phyloP scores from a whole-genome alignment of 2,113 vertebrate genomes.

The Cairina moschata region DNA sequence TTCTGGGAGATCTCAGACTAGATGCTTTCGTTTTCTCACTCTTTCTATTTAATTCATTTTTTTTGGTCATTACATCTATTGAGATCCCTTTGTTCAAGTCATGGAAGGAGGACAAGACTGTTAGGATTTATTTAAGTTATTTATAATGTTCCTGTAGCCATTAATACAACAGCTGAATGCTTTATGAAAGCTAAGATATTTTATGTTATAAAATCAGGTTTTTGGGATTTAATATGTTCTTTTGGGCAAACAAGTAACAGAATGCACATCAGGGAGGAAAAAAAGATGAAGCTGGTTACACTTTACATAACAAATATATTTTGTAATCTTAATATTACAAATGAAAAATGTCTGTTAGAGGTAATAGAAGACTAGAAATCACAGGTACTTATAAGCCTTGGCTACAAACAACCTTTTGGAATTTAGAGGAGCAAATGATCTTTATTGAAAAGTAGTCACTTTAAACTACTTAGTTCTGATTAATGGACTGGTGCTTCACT shows the following conservation, averaged over 20 bases:
- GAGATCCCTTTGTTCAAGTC: background rate
- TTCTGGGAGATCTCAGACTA: background rate
- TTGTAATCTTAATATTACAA: background rate
- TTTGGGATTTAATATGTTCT: background rate
- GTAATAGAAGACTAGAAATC: background rate
- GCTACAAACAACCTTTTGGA: background rate
- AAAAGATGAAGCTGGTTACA: background rate
- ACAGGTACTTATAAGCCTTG: background rate
- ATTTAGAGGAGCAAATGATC: background rate
- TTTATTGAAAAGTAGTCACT: background rate
- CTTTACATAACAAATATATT: background rate
- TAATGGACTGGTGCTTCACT: background rate
- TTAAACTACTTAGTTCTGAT: background rate
- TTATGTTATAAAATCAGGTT: background rate
- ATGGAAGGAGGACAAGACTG: background rate
- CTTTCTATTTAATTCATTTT: conserved; percentile 33
- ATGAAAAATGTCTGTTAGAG: background rate
- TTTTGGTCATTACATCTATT: background rate
- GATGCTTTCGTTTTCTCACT: background rate
- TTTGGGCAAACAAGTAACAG: background rate
- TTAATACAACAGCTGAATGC: background rate
- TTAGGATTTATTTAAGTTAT: conserved; percentile 29
- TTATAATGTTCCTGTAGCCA: background rate
- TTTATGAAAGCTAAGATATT: background rate
- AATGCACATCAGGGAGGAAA: background rate